phyloP scores from a whole-genome alignment of 2,888 invertebrate genomes.

The Dugesia japonica region DNA sequence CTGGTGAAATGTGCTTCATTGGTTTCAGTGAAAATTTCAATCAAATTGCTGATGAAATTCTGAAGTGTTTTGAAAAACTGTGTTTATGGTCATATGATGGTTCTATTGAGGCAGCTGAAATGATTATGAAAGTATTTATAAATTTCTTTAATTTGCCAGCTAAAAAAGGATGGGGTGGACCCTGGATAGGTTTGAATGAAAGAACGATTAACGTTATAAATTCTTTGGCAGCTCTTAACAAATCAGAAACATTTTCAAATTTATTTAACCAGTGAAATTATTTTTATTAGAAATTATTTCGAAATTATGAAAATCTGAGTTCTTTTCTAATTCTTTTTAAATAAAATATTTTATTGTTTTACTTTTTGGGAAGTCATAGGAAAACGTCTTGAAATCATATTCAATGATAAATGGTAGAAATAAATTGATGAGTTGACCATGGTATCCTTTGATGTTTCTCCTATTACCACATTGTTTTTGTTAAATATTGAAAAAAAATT shows the following conservation, averaged over 20 bases:
- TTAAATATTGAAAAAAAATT: no score
- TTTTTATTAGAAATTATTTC: neutral
- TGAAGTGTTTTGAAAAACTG: neutral
- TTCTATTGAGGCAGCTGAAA: neutral
- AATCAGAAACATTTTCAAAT: neutral
- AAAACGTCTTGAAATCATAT: no score
- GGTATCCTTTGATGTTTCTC: no score
- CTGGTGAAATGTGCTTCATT: neutral
- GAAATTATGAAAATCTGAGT: no score
- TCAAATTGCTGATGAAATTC: neutral
- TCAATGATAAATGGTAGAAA: no score
- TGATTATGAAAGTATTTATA: neutral
- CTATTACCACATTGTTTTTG: no score
- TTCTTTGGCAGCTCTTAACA: neutral
- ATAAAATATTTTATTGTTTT: no score
- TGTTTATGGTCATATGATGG: neutral
- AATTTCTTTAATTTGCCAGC: neutral
- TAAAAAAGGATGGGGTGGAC: neutral
- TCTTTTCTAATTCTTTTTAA: no score
- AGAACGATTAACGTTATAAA: neutral
- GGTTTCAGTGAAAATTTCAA: neutral
- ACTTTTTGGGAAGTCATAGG: no score
- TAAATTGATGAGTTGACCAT: no score
- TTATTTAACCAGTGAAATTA: neutral
- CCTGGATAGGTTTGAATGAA: neutral